Percentiles rank a stretch among this genome's conserved stretches.
Evolutionary conservation across 2,113 vertebrate genomes (phyloP).

Genomic region (Hippocampus comes): DNA sequence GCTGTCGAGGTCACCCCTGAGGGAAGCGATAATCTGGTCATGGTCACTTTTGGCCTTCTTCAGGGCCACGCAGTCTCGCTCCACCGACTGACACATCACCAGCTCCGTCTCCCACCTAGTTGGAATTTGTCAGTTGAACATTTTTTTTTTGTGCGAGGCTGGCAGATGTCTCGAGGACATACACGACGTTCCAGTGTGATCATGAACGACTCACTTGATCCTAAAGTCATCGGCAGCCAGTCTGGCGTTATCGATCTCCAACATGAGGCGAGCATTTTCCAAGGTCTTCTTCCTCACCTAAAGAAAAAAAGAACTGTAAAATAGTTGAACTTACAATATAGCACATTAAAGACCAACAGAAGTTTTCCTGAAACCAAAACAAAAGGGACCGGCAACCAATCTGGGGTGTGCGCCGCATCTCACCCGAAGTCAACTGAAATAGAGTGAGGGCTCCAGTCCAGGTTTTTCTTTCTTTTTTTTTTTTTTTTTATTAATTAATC

Average conservation of each 20-base stretch:
- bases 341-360: no score
- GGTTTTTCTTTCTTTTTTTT: no score
- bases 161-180: neutral
- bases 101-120: slow-evolving; percentile 81
- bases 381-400: no score
- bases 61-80: slow-evolving; percentile 82
- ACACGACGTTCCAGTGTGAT: neutral
- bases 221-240: slow-evolving; percentile 81
- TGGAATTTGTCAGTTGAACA: neutral
- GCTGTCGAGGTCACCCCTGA: slow-evolving; percentile 85
- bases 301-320: slow-evolving; percentile 15
- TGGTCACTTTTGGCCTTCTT: slow-evolving; percentile 81
- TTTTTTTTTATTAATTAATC: no score
- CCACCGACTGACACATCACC: slow-evolving; percentile 84
- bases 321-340: no score
- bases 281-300: slow-evolving; percentile 76
- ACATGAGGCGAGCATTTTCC: slow-evolving; percentile 77
- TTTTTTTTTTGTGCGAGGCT: no score
- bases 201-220: slow-evolving; percentile 72
- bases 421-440: no score
- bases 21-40: slow-evolving; percentile 79
- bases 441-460: no score
- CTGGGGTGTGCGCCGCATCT: no score
- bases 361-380: no score
- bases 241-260: slow-evolving; percentile 81